Percentiles rank a stretch among this genome's conserved stretches.
These are phyloP conservation scores for Schizothorax lantsangensis DNA, from an alignment of 2,797 vertebrate genomes.

Conservation along the genomic window DNA sequence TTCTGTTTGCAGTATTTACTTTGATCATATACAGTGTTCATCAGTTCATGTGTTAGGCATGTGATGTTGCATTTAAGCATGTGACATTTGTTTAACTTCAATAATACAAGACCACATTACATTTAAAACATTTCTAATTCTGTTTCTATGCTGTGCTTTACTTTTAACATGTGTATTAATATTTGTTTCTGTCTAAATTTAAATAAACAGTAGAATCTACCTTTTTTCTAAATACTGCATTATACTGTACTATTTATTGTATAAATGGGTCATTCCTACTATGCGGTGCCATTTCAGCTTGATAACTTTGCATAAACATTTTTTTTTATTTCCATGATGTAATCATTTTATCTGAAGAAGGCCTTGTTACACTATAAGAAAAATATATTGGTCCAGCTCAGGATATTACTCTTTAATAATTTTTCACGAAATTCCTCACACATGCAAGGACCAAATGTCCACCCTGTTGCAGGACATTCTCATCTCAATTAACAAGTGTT, in stretches of 20 bases:
- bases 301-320: too few relatives aligned
- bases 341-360: too few relatives aligned
- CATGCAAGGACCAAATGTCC: too few relatives aligned
- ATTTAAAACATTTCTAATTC: not conserved
- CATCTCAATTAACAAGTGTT: too few relatives aligned
- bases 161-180: not conserved
- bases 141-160: not conserved
- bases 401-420: too few relatives aligned
- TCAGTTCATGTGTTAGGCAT: not conserved
- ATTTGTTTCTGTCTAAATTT: not conserved
- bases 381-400: too few relatives aligned
- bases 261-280: not conserved
- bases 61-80: not conserved
- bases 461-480: too few relatives aligned
- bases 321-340: too few relatives aligned
- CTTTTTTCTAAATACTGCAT: not conserved
- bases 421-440: too few relatives aligned
- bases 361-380: too few relatives aligned
- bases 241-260: not conserved
- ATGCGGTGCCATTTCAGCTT: too few relatives aligned
- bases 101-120: not conserved
- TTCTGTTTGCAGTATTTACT: not conserved
- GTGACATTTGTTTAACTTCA: not conserved
- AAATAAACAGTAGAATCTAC: not conserved
- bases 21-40: not conserved